Evolutionary conservation across 1,140 invertebrate species (phyloP).

Genomic region (Wasmannia auropunctata): DNA sequence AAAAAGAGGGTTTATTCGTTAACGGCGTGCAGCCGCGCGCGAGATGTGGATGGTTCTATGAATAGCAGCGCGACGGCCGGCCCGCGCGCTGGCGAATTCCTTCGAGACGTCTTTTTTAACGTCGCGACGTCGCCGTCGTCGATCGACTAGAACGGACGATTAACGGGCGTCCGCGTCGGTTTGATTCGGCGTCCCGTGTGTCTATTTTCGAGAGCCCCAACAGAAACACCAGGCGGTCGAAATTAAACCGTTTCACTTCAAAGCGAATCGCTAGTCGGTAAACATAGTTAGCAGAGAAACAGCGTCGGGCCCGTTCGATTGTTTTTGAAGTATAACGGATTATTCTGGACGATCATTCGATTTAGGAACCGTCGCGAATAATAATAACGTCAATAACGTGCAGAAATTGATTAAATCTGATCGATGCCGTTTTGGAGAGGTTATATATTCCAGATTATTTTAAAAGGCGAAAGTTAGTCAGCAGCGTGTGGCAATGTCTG

Average conservation of each 20-base stretch:
- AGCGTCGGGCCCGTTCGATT: slow-evolving; percentile 3
- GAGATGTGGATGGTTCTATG: slow-evolving; percentile 31
- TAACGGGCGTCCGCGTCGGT: slow-evolving; percentile 12
- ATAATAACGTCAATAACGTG: neutral
- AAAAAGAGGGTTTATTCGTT: neutral
- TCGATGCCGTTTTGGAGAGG: neutral
- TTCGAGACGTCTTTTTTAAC: slow-evolving; percentile 43
- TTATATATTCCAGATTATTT: neutral
- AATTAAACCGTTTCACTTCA: slow-evolving; percentile 46
- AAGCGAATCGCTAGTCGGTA: slow-evolving; percentile 31
- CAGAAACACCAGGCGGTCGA: slow-evolving; percentile 25
- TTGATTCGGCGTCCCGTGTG: slow-evolving; percentile 20
- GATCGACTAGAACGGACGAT: slow-evolving; percentile 38
- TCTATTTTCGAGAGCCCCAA: slow-evolving; percentile 44
- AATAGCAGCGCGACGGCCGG: slow-evolving; percentile 39
- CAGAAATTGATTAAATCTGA: neutral
- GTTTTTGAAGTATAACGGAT: neutral
- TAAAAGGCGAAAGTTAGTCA: no score
- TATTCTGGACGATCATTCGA: neutral
- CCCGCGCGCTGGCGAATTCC: slow-evolving; percentile 41
- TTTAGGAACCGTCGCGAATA: neutral
- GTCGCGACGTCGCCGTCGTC: slow-evolving; percentile 32
- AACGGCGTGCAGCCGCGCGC: neutral
- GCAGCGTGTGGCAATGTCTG: neutral
- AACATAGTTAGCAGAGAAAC: slow-evolving; percentile 48